Evolutionary conservation across 2,113 vertebrate species (phyloP), one percentile per base, ranked within the genome.

Genomic region (Pogonocichla stellata): DNA sequence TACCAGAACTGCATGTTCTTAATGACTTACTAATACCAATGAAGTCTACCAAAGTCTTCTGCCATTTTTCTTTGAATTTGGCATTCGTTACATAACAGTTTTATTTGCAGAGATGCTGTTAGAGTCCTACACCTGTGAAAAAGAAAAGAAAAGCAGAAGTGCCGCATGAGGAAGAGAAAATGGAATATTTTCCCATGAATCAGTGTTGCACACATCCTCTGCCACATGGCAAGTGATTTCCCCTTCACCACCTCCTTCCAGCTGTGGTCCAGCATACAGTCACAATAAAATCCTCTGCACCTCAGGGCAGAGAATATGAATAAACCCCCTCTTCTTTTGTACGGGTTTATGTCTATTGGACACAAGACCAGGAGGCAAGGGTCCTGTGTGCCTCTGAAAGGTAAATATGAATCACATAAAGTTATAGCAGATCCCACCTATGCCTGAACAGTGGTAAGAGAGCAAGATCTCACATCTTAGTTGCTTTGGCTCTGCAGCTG

Each of bases 341-440:
- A 60, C 0, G 0, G 3, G 13, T 72, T 79, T 70, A 66, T 57
- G 9, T 58, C 56, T 50, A 0, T 33, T 48, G n/a, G 26, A n/a
- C 60, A 26, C 29, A 48, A 64, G 25, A 51, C 28, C 25, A 34
- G 19, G 15, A 58, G 20, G 23, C 58, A 57, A 28, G 19, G 19
- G 28, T 78, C 36, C 61, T 56, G 14, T 15, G 28, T 12, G 48
- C 9, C 8, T 77, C 50, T 71, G 53, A 61, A 79, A 65, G 19
- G 5, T 57, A 71, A 74, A 31, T 16, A 42, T 8, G 29, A 86
- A 61, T 78, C 36, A 8, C 33, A 14, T 26, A 14, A 58, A 64
- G 9, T 34, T 62, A 48, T 43, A 70, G 56, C 5, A 73, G 42
- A 48, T 80, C 19, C 34, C 33, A 80, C 29, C 38, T 58, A 3